phyloP scores from a whole-genome alignment of 1,140 invertebrate species.

The Chionoecetes opilio region DNA sequence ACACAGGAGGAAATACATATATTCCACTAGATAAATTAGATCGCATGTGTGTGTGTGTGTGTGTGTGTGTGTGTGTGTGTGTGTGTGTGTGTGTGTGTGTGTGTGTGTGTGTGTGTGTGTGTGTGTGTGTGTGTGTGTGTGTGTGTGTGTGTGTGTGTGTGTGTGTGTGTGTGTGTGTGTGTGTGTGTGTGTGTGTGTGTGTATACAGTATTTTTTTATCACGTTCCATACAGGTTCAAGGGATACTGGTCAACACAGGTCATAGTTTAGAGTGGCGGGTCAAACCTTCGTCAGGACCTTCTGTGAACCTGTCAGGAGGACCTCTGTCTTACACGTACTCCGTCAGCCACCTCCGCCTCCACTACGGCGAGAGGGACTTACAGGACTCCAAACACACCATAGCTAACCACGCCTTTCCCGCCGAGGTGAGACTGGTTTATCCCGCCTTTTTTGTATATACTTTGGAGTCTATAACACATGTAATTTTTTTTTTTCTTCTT shows the following conservation, averaged over 20 bases:
- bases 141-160: slow-evolving; percentile 38
- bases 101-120: too few species aligned
- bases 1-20: too few species aligned
- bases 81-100: neutral
- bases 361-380: slow-evolving; percentile 56
- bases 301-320: slow-evolving; percentile 52
- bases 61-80: slow-evolving; percentile 34
- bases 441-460: too few species aligned
- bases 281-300: slow-evolving; percentile 22
- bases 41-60: neutral
- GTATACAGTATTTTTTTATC: neutral
- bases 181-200: slow-evolving; percentile 49
- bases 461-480: too few species aligned
- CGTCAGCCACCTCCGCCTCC: slow-evolving; percentile 49
- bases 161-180: slow-evolving; percentile 52
- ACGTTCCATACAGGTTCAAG: slow-evolving; percentile 13
- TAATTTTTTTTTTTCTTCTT: too few species aligned
- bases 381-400: slow-evolving; percentile 62
- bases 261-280: slow-evolving; percentile 61
- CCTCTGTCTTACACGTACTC: slow-evolving; percentile 62
- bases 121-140: too few species aligned
- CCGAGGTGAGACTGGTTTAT: neutral
- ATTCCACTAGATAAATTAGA: too few species aligned
- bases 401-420: slow-evolving; percentile 57
- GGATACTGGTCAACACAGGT: slow-evolving; percentile 63